These are phyloP conservation scores for Pyxicephalus adspersus DNA, from an alignment of 2,113 vertebrate species.

Conservation along the genomic window DNA sequence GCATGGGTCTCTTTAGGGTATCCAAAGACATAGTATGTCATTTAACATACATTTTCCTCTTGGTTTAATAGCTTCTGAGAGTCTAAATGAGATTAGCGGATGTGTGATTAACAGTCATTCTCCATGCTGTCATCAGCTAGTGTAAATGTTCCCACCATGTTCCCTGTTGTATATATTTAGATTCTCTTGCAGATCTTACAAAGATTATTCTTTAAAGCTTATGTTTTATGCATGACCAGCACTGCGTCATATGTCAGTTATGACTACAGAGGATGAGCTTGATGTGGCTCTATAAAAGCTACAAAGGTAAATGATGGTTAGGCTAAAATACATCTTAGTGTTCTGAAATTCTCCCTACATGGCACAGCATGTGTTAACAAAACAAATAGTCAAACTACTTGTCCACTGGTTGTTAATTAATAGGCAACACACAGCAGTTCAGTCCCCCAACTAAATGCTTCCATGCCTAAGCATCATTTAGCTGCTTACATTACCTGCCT, in stretches of 20 bases:
- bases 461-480: constrained; percentile 55
- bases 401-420: constrained; percentile 46
- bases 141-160: constrained; percentile 17
- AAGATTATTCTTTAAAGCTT: constrained; percentile 35
- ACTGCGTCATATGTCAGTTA: not conserved
- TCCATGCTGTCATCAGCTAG: not conserved
- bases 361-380: constrained; percentile 40
- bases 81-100: not conserved
- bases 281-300: not conserved
- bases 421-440: constrained; percentile 53
- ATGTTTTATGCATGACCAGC: constrained; percentile 44
- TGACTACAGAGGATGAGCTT: not conserved
- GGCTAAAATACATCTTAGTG: not conserved
- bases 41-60: not conserved
- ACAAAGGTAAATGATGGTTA: not conserved
- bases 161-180: constrained; percentile 11
- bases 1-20: too few species aligned
- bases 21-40: too few species aligned
- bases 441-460: constrained; percentile 40
- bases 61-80: constrained; percentile 9
- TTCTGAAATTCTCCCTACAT: not conserved
- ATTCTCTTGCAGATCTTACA: constrained; percentile 1
- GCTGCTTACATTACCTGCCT: constrained; percentile 40
- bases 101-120: constrained; percentile 26
- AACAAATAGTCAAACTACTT: constrained; percentile 31